phyloP scores from a whole-genome alignment of 1,140 invertebrate genomes.

The Drosophila prosaltans region DNA sequence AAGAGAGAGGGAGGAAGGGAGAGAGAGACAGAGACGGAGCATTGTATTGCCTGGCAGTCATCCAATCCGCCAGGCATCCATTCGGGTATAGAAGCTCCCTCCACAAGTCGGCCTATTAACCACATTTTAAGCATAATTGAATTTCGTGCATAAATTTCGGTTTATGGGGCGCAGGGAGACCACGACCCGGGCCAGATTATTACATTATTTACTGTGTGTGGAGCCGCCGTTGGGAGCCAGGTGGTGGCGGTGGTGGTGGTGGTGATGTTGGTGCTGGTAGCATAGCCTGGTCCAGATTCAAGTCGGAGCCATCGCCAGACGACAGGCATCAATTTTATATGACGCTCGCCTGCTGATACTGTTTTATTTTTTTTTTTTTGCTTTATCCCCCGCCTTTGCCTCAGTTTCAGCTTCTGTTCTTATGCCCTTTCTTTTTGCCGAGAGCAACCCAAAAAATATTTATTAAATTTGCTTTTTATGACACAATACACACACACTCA shows the following conservation, averaged over 20 bases:
- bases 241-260: not conserved
- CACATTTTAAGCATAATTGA: constrained; percentile 81
- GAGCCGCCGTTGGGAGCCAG: constrained; percentile 16
- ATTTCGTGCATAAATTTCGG: constrained; percentile 80
- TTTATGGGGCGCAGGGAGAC: constrained; percentile 75
- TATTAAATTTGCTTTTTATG: constrained; percentile 74
- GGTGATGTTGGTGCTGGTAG: not conserved
- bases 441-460: constrained; percentile 61
- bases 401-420: constrained; percentile 10
- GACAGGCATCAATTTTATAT: constrained; percentile 76
- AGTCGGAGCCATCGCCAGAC: constrained; percentile 50
- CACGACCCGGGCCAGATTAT: constrained; percentile 72
- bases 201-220: constrained; percentile 75
- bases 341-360: constrained; percentile 42
- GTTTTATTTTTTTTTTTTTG: constrained; percentile 17
- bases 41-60: constrained; percentile 63
- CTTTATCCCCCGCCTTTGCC: not conserved
- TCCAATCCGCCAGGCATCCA: constrained; percentile 14
- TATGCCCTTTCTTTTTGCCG: not conserved
- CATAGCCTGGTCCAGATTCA: constrained; percentile 35
- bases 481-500: constrained; percentile 34
- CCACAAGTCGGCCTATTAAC: constrained; percentile 71
- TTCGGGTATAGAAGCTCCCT: constrained; percentile 25
- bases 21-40: not conserved
- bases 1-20: not conserved